Percentiles rank a stretch among this genome's conserved stretches.
Evolutionary conservation across 1,140 invertebrate genomes (phyloP).

Genomic region (Drosophila nigrodunni): DNA sequence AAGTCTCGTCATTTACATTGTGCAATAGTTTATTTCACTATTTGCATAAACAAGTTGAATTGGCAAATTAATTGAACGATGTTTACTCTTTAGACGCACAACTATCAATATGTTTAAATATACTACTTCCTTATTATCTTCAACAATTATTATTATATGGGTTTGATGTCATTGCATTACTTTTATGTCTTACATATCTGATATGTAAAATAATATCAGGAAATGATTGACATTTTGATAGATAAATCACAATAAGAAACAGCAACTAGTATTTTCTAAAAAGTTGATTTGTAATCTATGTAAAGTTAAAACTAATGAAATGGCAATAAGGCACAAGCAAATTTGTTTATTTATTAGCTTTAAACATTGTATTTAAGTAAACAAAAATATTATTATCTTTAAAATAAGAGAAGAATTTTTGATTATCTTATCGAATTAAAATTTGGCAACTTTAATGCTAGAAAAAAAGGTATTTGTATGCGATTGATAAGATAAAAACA

Average conservation of each 20-base stretch:
- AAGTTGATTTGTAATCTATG: background rate
- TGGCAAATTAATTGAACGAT: slow-evolving; percentile 22
- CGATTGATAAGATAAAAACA: too few species aligned
- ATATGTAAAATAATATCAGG: slow-evolving; percentile 8
- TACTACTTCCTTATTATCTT: slow-evolving; percentile 34
- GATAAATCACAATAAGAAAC: background rate
- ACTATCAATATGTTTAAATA: slow-evolving; percentile 11
- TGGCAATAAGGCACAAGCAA: too few species aligned
- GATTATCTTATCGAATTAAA: too few species aligned
- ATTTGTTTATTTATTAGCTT: too few species aligned
- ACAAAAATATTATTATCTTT: too few species aligned
- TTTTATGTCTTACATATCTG: background rate
- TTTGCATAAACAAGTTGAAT: slow-evolving; percentile 59
- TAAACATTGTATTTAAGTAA: too few species aligned
- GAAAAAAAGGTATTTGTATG: too few species aligned
- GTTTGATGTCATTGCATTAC: background rate
- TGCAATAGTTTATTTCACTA: slow-evolving; percentile 36
- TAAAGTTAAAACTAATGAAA: too few species aligned
- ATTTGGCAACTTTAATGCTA: too few species aligned
- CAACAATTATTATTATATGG: background rate
- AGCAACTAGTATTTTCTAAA: background rate
- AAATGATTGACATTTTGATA: background rate
- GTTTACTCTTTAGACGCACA: slow-evolving; percentile 13
- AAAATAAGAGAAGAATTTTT: too few species aligned
- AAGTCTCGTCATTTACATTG: slow-evolving; percentile 28